These are phyloP conservation scores for Tyrophagus putrescentiae DNA, from an alignment of 1,140 invertebrate genomes.

Conservation along the genomic window DNA sequence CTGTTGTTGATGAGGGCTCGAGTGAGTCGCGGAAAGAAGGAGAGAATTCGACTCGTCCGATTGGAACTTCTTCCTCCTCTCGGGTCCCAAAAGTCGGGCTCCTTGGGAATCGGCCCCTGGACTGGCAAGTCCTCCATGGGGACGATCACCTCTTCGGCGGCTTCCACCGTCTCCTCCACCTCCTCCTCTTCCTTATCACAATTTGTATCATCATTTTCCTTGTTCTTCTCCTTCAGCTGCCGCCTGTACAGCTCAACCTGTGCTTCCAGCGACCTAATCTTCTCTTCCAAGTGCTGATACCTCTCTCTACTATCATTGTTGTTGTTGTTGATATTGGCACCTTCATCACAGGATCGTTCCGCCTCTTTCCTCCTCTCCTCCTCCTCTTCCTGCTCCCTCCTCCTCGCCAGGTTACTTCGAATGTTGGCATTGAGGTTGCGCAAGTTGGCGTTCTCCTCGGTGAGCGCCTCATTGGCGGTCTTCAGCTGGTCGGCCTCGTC, in stretches of 20 bases:
- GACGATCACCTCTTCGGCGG: background rate
- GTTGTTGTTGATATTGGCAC: background rate
- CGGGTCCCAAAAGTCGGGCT: slow-evolving; percentile 60
- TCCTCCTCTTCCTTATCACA: background rate
- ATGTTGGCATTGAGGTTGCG: background rate
- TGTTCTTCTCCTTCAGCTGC: background rate
- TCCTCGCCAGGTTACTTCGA: slow-evolving; percentile 5
- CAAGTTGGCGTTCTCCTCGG: background rate
- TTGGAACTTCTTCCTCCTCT: background rate
- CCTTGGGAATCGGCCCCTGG: slow-evolving; percentile 82
- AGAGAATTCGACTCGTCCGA: slow-evolving; percentile 1
- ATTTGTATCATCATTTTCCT: too few species aligned
- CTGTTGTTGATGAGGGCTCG: background rate
- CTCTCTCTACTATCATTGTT: background rate
- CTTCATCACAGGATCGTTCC: background rate
- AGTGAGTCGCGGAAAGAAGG: slow-evolving; percentile 3
- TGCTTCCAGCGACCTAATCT: background rate
- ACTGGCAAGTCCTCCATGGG: slow-evolving; percentile 62
- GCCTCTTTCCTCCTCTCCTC: background rate
- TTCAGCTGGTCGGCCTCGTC: background rate
- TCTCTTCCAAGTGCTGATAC: background rate
- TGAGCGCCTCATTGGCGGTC: background rate
- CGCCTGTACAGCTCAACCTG: background rate
- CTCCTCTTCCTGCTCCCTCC: background rate
- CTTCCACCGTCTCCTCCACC: background rate